Evolutionary conservation across 1,140 invertebrate genomes (phyloP).

Genomic region (Medauroidea extradentata): DNA sequence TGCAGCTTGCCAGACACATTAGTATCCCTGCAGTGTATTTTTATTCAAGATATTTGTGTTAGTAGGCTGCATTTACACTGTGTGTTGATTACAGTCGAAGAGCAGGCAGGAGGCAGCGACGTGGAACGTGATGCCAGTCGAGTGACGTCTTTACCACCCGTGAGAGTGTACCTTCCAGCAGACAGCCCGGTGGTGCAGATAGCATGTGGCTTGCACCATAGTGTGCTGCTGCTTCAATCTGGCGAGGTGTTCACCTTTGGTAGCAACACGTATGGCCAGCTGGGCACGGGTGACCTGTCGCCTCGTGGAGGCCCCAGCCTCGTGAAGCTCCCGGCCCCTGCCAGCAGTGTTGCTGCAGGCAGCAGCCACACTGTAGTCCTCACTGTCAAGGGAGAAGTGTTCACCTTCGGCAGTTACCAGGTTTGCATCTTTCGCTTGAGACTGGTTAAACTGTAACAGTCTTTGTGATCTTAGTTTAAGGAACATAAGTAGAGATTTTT

Average conservation of each 20-base stretch:
- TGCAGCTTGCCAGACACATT: no score
- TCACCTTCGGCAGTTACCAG: conserved; percentile 89
- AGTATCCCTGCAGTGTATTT: no score
- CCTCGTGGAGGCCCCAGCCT: conserved; percentile 69
- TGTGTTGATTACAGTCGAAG: conserved; percentile 7
- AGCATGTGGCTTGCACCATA: conserved; percentile 87
- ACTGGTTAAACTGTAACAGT: no score
- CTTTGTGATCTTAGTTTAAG: no score
- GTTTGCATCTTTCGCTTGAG: no score
- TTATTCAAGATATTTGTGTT: no score
- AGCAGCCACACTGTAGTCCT: conserved; percentile 92
- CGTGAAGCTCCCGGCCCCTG: conserved; percentile 65
- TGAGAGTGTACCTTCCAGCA: conserved; percentile 61
- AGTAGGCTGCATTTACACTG: no score
- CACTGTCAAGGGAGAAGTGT: conserved; percentile 86
- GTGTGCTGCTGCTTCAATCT: conserved; percentile 62
- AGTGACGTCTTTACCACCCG: conserved; percentile 74
- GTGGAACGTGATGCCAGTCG: conserved; percentile 57
- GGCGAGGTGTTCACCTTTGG: conserved; percentile 86
- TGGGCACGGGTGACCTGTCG: conserved; percentile 81
- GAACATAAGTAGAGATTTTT: no score
- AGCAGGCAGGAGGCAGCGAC: conserved; percentile 48
- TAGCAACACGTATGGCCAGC: conserved; percentile 57
- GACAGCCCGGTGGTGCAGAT: conserved; percentile 73
- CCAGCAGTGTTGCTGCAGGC: conserved; percentile 80